phyloP scores from a whole-genome alignment of 2,888 invertebrate species.

The Strigamia crassipes region DNA sequence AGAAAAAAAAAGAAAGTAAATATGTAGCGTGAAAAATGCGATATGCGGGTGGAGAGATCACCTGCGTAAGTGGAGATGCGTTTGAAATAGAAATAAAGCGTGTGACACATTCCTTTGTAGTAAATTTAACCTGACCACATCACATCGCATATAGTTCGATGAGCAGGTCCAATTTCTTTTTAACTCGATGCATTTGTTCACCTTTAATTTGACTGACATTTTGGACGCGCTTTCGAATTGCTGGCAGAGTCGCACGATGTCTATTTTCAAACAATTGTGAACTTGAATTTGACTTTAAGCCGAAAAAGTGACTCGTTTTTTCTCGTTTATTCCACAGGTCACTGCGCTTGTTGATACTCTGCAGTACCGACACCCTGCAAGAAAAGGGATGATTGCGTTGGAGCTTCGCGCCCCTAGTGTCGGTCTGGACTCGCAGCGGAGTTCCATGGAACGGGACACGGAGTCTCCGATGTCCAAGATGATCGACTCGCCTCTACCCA shows the following conservation, averaged over 20 bases:
- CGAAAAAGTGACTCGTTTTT: neutral
- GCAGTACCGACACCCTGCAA: constrained; percentile 16
- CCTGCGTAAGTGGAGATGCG: neutral
- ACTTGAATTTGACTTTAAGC: neutral
- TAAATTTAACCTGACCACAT: neutral
- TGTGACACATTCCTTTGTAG: constrained; percentile 21
- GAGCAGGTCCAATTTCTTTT: neutral
- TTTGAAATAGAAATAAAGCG: constrained; percentile 13
- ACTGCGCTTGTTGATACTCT: neutral
- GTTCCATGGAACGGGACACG: constrained; percentile 21
- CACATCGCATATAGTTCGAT: neutral
- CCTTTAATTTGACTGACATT: constrained; percentile 25
- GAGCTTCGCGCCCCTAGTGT: constrained; percentile 19
- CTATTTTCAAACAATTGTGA: neutral
- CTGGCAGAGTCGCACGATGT: neutral
- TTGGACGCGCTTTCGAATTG: neutral
- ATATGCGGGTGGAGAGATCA: neutral
- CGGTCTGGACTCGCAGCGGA: neutral
- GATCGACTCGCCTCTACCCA: neutral
- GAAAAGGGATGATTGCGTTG: constrained; percentile 34
- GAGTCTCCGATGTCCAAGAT: neutral
- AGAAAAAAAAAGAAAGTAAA: neutral
- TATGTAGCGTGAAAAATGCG: neutral
- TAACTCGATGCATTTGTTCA: neutral
- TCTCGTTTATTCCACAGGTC: neutral